Evolutionary conservation across 2,888 invertebrate genomes (phyloP), one percentile per base, ranked within the genome.

Genomic region (Endotricha flammealis): DNA sequence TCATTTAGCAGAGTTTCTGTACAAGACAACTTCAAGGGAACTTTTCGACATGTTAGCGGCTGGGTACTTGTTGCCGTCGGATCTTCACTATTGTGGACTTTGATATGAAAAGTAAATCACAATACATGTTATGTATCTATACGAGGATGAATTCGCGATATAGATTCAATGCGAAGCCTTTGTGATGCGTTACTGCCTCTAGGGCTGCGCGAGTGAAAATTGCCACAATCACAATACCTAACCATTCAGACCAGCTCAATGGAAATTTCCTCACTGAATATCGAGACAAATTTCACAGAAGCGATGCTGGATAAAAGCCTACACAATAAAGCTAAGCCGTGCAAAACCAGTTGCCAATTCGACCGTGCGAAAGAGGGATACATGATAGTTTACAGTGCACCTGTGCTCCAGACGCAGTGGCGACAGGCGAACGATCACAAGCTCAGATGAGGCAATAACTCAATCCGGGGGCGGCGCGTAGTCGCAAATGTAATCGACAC

Each of bases 361-460:
- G 16, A 29, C 24, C 9, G 29, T 12, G 17, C 25, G 29, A 29
- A 33, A 44, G 47, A 12, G 31, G 8, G 24, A 1, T 13, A 32
- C 9, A 9, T 4, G 16, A 13, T 24, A 24, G 20, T 20, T 8
- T 20, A 8, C 8, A 20, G 20, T 24, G 13, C 11, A 33, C 32
- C 32, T 33, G 25, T 17, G 17, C 25, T 12, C 16, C 28, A 10
- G 10, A 24, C 12, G 9, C 14, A 32, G 23, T n/a, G 28, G 6
- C 13, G 28, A 14, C 20, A 20, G 25, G 10, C 51, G 42, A 34
- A 44, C 46, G 48, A 39, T 40, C 35, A 48, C 50, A 47, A 49
- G 46, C 46, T 46, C 53, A 50, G 53, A 64, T 65, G 64, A 63
- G 72, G 64, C 63, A 60, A 69, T 77, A 78, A 79, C 65, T 72